A percentile compares a stretch with the other conserved stretches of the same genome.
Conservation (phyloP, 2,113 vertebrate species). For the Rhynchopsitta pachyrhyncha region DNA sequence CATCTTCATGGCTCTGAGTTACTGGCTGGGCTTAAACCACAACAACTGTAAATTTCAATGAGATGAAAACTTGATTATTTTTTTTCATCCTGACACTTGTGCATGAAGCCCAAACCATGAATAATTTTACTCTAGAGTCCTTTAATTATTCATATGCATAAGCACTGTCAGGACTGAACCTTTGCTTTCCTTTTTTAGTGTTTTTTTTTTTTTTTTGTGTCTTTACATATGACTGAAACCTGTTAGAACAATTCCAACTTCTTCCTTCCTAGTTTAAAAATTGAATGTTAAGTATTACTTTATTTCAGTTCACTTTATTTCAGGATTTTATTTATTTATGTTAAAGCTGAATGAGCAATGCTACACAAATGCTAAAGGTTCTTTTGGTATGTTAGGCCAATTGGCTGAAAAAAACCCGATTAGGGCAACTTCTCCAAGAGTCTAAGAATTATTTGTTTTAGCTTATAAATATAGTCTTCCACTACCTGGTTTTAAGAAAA, state of each 20-base stretch:
- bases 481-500: not conserved
- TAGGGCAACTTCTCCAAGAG: not conserved
- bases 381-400: not conserved
- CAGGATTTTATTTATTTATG: not conserved
- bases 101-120: not conserved
- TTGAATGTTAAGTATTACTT: not conserved
- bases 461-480: not conserved
- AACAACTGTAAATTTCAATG: not conserved
- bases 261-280: not conserved
- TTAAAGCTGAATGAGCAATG: not conserved
- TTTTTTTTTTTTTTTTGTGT: accelerated
- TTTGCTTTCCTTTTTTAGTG: not conserved
- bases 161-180: not conserved
- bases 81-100: not conserved
- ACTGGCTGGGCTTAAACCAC: not conserved
- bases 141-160: not conserved
- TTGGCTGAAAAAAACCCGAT: not conserved
- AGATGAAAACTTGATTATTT: not conserved
- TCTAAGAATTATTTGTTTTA: not conserved
- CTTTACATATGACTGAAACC: not conserved
- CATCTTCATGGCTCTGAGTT: not conserved
- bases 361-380: not conserved
- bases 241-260: not conserved
- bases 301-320: not conserved
- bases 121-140: not conserved